Conservation (phyloP, 1,140 invertebrate genomes). For the Pseudomyrmex pallidus region DNA sequence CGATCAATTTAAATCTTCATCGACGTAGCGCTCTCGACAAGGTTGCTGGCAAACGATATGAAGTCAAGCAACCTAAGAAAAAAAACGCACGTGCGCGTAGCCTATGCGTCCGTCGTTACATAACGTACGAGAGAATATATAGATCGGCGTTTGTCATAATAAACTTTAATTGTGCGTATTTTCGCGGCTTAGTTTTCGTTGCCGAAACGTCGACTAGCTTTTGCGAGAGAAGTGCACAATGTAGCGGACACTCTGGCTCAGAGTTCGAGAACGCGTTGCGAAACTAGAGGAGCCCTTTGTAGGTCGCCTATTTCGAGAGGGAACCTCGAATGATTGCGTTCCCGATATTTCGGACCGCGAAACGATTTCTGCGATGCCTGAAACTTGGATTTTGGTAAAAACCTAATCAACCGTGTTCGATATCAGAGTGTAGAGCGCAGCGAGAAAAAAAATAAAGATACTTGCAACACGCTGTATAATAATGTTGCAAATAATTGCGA, state of each 20-base stretch:
- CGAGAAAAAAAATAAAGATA: conserved; percentile 20
- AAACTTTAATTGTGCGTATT: conserved; percentile 9
- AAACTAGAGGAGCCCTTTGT: conserved; percentile 62
- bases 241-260: background rate
- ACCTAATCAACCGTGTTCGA: background rate
- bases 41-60: conserved; percentile 50
- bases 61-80: conserved; percentile 47
- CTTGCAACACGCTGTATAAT: background rate
- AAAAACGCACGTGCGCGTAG: no score
- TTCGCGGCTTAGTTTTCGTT: background rate
- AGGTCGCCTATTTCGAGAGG: conserved; percentile 66
- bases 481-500: conserved; percentile 59
- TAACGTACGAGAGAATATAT: conserved; percentile 47
- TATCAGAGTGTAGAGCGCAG: background rate
- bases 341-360: conserved; percentile 52
- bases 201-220: background rate
- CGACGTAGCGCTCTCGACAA: conserved; percentile 23
- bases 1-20: conserved; percentile 47
- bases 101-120: conserved; percentile 10
- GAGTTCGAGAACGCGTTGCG: conserved; percentile 15
- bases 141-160: background rate
- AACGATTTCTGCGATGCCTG: background rate
- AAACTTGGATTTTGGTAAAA: background rate
- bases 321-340: conserved; percentile 46
- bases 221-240: background rate